These are phyloP conservation scores for Pomatostomus ruficeps DNA, from an alignment of 2,113 vertebrate species.

Conservation along the genomic window DNA sequence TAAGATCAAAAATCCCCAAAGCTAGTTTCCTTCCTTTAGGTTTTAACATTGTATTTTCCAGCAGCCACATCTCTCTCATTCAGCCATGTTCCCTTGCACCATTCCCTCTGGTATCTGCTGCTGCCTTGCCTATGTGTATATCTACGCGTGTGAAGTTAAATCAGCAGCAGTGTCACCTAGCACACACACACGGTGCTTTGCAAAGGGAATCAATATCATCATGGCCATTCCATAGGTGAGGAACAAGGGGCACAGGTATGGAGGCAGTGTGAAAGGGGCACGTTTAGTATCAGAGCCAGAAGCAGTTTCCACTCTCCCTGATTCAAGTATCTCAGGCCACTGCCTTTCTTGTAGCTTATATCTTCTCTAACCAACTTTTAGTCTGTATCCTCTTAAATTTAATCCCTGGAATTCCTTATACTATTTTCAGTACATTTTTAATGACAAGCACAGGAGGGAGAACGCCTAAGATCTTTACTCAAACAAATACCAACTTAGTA, in stretches of 20 bases:
- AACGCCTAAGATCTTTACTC: neutral
- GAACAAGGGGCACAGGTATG: neutral
- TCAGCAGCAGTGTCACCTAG: neutral
- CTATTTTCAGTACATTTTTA: neutral
- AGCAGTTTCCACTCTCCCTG: neutral
- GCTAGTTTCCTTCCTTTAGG: neutral
- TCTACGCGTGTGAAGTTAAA: neutral
- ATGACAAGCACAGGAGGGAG: neutral
- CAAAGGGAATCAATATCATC: neutral
- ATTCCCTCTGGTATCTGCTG: neutral
- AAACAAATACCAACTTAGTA: neutral
- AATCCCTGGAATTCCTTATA: neutral
- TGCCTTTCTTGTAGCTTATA: neutral
- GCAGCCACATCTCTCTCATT: no score
- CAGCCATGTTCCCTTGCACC: neutral
- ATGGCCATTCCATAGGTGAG: neutral
- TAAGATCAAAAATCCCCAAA: neutral
- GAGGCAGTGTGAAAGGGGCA: neutral
- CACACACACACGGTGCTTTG: neutral
- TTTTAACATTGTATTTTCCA: neutral
- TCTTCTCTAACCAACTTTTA: neutral
- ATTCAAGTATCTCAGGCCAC: neutral
- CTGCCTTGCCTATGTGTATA: rapidly evolving
- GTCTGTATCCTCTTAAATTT: neutral
- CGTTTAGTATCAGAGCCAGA: neutral